Conservation (phyloP, 2,888 invertebrate species). For the Falcaria lacertinaria region DNA sequence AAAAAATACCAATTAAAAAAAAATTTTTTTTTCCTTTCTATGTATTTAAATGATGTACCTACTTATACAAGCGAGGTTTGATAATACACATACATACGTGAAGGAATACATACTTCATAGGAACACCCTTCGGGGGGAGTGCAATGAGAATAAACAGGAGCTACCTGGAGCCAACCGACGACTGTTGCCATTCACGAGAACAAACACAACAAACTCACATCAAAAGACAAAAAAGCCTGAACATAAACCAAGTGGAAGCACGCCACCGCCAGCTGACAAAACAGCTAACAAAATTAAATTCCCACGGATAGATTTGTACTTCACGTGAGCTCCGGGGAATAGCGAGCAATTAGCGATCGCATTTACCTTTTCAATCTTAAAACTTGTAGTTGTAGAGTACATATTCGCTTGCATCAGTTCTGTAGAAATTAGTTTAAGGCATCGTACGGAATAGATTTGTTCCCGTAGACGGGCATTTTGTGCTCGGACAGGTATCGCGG, state of each 20-base stretch:
- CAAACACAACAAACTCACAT: neutral
- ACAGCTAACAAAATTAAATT: constrained; percentile 3
- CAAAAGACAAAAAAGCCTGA: neutral
- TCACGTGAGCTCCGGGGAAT: constrained; percentile 3
- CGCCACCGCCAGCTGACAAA: neutral
- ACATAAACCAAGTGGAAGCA: neutral
- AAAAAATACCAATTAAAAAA: too few species aligned
- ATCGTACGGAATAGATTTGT: constrained; percentile 6
- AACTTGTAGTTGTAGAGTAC: neutral
- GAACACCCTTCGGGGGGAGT: too few species aligned
- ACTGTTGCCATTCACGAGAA: too few species aligned
- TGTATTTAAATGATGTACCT: too few species aligned
- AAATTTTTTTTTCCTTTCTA: too few species aligned
- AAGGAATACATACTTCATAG: too few species aligned
- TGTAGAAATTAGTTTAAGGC: constrained; percentile 4
- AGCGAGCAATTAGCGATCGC: neutral
- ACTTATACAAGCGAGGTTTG: too few species aligned
- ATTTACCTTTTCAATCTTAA: neutral
- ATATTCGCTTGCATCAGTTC: neutral
- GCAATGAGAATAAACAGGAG: too few species aligned
- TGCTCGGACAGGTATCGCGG: constrained; percentile 2
- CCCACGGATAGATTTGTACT: constrained; percentile 3
- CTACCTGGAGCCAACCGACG: too few species aligned
- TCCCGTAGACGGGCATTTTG: constrained; percentile 8
- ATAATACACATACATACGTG: too few species aligned